phyloP scores from a whole-genome alignment of 2,797 vertebrate species.

The Alosa sapidissima region DNA sequence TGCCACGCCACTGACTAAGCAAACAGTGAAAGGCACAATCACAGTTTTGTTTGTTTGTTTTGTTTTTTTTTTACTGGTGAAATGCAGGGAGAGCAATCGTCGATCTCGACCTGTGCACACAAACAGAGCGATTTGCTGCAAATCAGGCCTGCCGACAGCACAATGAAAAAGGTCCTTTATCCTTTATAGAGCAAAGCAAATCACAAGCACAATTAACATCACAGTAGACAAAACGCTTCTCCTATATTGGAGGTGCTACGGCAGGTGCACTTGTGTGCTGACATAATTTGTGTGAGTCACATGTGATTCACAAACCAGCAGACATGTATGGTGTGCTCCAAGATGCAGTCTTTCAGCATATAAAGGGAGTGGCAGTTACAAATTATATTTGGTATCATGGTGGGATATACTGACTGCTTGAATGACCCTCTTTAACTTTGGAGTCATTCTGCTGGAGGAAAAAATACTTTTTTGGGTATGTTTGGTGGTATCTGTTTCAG shows the following conservation, averaged over 20 bases:
- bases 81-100: not conserved
- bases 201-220: not conserved
- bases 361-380: not conserved
- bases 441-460: not conserved
- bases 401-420: not conserved
- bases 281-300: slow-evolving; percentile 30
- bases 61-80: not conserved
- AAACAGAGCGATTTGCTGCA: slow-evolving; percentile 15
- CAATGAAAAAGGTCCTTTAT: slow-evolving; percentile 1
- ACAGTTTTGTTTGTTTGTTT: not conserved
- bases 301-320: not conserved
- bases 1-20: not conserved
- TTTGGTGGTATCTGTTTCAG: too few relatives aligned
- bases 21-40: slow-evolving; percentile 18
- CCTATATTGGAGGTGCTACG: not conserved
- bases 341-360: not conserved
- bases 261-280: not conserved
- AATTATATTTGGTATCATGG: not conserved
- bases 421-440: not conserved
- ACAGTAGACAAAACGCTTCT: not conserved
- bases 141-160: not conserved
- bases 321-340: not conserved
- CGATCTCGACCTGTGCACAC: not conserved
- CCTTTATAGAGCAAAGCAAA: slow-evolving; percentile 6
- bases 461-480: too few relatives aligned